Evolutionary conservation across 2,797 vertebrate genomes (phyloP).

Genomic region (Orestias chungarensis): DNA sequence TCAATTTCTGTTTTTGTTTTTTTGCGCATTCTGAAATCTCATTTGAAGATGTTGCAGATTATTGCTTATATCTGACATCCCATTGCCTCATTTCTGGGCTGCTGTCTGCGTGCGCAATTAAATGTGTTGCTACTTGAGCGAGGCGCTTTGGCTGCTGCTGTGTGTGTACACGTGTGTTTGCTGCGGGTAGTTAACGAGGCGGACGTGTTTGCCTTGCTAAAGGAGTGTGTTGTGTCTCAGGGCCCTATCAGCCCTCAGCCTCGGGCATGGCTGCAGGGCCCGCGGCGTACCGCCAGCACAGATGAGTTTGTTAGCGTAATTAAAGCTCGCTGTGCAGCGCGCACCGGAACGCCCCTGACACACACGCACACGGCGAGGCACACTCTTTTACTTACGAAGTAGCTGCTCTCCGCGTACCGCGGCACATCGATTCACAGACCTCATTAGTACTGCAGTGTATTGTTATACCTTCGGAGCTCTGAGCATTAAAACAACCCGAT

Average conservation of each 20-base stretch:
- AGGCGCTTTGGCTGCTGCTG: conserved; percentile 32
- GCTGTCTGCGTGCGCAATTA: conserved; percentile 24
- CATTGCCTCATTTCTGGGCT: conserved; percentile 73
- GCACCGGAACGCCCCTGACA: conserved; percentile 56
- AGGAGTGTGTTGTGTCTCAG: conserved; percentile 79
- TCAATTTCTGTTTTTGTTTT: conserved; percentile 21
- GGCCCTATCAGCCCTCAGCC: conserved; percentile 80
- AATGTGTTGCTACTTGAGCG: conserved; percentile 50
- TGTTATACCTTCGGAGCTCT: conserved; percentile 76
- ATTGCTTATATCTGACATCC: conserved; percentile 71
- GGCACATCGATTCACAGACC: conserved; percentile 79
- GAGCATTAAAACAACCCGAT: conserved; percentile 77
- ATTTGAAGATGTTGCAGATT: conserved; percentile 68
- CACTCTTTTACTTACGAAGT: conserved; percentile 62
- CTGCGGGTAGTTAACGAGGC: conserved; percentile 73
- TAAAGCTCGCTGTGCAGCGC: conserved; percentile 74
- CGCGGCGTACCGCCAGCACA: conserved; percentile 73
- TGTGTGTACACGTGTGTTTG: conserved; percentile 65
- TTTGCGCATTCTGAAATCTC: conserved; percentile 46
- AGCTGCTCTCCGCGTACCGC: conserved; percentile 64
- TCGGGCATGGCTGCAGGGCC: conserved; percentile 79
- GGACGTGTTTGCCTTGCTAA: conserved; percentile 73
- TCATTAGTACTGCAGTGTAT: conserved; percentile 80
- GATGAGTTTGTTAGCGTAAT: conserved; percentile 84
- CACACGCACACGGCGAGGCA: conserved; percentile 41